phyloP scores from a whole-genome alignment of 64 coral and sea anemone species.

The Exaiptasia diaphana region DNA sequence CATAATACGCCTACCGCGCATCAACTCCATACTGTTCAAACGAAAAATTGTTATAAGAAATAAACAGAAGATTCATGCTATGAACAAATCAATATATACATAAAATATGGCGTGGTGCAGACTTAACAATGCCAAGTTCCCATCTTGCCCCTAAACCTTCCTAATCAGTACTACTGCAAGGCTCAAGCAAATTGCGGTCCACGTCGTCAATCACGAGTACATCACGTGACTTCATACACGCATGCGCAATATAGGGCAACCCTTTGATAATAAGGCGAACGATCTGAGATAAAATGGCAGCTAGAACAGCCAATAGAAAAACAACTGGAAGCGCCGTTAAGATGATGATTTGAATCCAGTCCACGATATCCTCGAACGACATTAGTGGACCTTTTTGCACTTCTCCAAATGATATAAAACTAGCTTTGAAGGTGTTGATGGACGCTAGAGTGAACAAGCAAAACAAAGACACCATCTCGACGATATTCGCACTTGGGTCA shows the following conservation, averaged over 20 bases:
- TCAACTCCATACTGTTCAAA: too few relatives aligned
- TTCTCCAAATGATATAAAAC: slow-evolving; percentile 24
- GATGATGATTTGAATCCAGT: neutral
- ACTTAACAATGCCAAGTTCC: too few relatives aligned
- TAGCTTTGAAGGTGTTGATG: slow-evolving; percentile 31
- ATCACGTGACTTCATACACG: too few relatives aligned
- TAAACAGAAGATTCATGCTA: too few relatives aligned
- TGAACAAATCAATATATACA: too few relatives aligned
- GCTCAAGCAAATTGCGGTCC: too few relatives aligned
- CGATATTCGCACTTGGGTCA: slow-evolving; percentile 28
- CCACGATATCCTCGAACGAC: neutral
- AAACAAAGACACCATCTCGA: slow-evolving; percentile 62
- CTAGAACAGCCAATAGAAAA: neutral
- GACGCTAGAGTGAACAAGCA: slow-evolving; percentile 42
- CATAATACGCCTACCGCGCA: too few relatives aligned
- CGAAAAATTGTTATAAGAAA: too few relatives aligned
- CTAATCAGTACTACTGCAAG: neutral
- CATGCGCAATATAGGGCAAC: too few relatives aligned
- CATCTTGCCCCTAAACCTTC: neutral
- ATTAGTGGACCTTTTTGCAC: neutral
- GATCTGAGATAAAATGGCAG: neutral
- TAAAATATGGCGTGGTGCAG: too few relatives aligned
- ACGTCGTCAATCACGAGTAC: neutral
- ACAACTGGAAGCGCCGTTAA: neutral
- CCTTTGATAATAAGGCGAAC: neutral